These are phyloP conservation scores for Clarias macrocephalus DNA, from an alignment of 2,113 vertebrate species.

Conservation along the genomic window DNA sequence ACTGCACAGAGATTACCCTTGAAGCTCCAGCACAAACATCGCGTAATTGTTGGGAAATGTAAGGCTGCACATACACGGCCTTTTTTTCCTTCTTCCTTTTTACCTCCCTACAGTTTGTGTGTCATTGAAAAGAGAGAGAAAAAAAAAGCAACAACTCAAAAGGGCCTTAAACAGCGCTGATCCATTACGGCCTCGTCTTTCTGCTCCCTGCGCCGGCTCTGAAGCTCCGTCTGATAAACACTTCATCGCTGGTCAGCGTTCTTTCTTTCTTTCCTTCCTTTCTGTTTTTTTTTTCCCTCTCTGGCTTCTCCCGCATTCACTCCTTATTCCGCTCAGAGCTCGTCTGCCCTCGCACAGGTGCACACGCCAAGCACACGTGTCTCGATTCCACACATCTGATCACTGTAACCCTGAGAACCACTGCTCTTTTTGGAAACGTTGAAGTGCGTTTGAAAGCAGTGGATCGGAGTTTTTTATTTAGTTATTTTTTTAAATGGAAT, in stretches of 20 bases:
- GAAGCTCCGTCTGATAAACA: slow-evolving; percentile 57
- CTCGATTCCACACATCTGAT: not conserved
- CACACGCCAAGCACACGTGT: not conserved
- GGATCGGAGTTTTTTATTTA: not conserved
- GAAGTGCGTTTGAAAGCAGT: not conserved
- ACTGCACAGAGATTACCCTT: not conserved
- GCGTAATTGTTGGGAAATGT: not conserved
- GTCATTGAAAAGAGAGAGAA: not conserved
- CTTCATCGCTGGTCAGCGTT: slow-evolving; percentile 58
- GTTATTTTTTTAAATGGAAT: not conserved
- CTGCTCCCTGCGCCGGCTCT: not conserved
- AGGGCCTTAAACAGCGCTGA: not conserved
- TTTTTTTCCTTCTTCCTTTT: not conserved
- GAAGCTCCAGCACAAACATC: not conserved
- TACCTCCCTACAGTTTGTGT: not conserved
- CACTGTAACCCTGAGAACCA: not conserved
- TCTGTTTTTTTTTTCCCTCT: not conserved
- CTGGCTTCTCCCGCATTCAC: not conserved
- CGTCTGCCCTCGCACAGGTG: slow-evolving; percentile 3
- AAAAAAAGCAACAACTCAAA: not conserved
- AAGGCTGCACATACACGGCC: not conserved
- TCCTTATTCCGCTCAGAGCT: slow-evolving; percentile 13
- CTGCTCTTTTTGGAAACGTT: not conserved
- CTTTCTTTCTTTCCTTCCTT: not conserved
- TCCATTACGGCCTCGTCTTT: not conserved